Evolutionary conservation across 1,140 invertebrate genomes (phyloP).

Genomic region (Heliconius hewitsoni): DNA sequence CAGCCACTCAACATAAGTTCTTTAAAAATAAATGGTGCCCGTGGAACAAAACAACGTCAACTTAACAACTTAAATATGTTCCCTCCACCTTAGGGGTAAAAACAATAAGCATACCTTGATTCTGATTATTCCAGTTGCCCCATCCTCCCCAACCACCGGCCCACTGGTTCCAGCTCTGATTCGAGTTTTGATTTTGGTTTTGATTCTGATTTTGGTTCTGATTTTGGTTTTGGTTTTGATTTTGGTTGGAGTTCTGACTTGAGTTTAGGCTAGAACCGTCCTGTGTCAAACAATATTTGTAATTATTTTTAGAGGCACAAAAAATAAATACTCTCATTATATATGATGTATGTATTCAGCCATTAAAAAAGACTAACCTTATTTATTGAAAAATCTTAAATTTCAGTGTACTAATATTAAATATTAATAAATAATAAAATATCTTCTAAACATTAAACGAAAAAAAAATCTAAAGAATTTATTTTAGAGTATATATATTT

Average conservation of each 20-base stretch:
- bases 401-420: no score
- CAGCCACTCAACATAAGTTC: no score
- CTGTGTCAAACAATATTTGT: not conserved
- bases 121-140: constrained; percentile 66
- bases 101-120: constrained; percentile 58
- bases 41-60: no score
- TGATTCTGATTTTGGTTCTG: constrained; percentile 48
- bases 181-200: constrained; percentile 44
- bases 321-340: no score
- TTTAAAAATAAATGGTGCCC: no score
- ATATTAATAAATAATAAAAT: no score
- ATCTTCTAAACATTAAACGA: not conserved
- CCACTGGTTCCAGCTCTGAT: constrained; percentile 71
- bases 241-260: not conserved
- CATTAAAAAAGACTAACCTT: no score
- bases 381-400: no score
- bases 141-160: constrained; percentile 62
- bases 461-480: not conserved
- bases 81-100: not conserved
- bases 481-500: no score
- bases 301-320: no score
- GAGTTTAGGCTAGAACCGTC: not conserved
- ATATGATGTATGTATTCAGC: no score
- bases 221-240: constrained; percentile 11
- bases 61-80: no score